Conservation (phyloP, 2,113 vertebrate species). For the Pholis gunnellus region DNA sequence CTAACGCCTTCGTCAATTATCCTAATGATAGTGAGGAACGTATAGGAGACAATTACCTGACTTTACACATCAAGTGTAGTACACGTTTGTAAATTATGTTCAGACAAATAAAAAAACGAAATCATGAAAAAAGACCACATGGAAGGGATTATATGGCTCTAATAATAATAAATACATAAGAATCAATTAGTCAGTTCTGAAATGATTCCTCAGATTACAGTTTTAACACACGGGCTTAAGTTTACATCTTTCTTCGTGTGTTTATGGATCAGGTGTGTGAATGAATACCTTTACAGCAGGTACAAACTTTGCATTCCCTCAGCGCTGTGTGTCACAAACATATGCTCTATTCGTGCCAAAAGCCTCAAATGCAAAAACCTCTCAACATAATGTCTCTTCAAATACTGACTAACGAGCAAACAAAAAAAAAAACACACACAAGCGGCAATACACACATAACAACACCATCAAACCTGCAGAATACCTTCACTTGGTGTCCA, state of each 20-base stretch:
- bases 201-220: not conserved
- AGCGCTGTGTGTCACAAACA: not conserved
- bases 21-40: not conserved
- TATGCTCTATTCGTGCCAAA: conserved; percentile 18
- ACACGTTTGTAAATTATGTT: not conserved
- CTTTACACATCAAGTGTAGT: not conserved
- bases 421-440: conserved; percentile 15
- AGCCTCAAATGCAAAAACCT: conserved; percentile 26
- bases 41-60: not conserved
- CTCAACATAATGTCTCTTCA: conserved; percentile 22
- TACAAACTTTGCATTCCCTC: conserved; percentile 14
- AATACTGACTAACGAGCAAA: conserved; percentile 27
- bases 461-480: not conserved
- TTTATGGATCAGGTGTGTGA: conserved; percentile 37
- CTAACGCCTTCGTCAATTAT: conserved; percentile 3
- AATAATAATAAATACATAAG: not conserved
- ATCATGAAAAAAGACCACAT: not conserved
- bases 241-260: not conserved
- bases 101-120: not conserved
- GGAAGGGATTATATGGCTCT: not conserved
- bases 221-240: conserved; percentile 3
- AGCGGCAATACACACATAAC: conserved; percentile 1
- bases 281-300: conserved; percentile 49
- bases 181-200: not conserved
- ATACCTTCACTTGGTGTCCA: conserved; percentile 41